Evolutionary conservation across 2,888 invertebrate species (phyloP), one percentile per base, ranked within the genome.

Genomic region (Philaethria dido): DNA sequence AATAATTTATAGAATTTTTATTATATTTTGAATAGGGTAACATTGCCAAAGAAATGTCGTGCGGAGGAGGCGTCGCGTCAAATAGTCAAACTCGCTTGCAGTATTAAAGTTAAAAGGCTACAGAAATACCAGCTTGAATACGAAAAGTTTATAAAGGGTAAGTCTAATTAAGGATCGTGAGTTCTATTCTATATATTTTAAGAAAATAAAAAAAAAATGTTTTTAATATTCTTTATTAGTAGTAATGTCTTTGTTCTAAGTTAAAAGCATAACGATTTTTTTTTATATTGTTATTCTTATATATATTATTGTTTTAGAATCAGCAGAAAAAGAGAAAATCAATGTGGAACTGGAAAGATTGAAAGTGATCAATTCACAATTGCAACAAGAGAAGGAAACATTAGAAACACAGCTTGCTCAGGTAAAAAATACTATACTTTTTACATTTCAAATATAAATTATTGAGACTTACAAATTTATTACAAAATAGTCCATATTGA

Each of bases 1-100:
- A n/a, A n/a, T n/a, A n/a, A n/a, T n/a, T n/a, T n/a, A n/a, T n/a
- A n/a, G n/a, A n/a, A n/a, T n/a, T n/a, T n/a, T n/a, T n/a, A n/a
- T n/a, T 25, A 16, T 18, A 14, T 47, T 18, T 45, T 20, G 36
- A 75, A 16, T 75, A 93, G 93, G 69, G 99, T 99, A 2, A 97
- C 97, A 14, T 93, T 99, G 75, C 99, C 99, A 47, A 99, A 99
- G 91, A 98, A 97, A 80, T 99, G 98, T 83, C 95, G 99, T 62
- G 96, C 96, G 14, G 98, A 99, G 81, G 97, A 97, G 78, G 95
- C 96, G 14, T 97, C 99, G 0, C 95, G 96, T 54, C 96, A 97
- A 74, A 94, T 99, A 9, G 96, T 99, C 89, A 97, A 97, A 84
- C 93, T 96, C 73, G 99, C 99, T 4, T 97, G 98, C 82, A 96